Percentiles rank a stretch among this genome's conserved stretches.
phyloP scores from a whole-genome alignment of 64 coral and sea anemone species.

The Dendrophyllia cribrosa region DNA sequence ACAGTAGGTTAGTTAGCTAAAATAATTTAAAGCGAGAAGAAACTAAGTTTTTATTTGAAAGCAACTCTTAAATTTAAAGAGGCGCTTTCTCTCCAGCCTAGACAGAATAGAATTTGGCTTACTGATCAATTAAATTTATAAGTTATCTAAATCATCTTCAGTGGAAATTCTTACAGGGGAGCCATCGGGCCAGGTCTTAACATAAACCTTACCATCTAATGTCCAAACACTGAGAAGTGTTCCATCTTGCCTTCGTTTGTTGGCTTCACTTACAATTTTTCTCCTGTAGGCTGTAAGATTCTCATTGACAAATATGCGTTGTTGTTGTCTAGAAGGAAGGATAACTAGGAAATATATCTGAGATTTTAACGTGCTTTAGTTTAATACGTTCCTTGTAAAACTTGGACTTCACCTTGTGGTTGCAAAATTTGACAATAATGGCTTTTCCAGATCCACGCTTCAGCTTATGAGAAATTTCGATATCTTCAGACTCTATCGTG shows the following conservation, averaged over 20 bases:
- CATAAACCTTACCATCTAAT: not conserved
- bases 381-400: not conserved
- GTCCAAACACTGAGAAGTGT: conserved; percentile 8
- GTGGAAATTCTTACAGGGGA: not conserved
- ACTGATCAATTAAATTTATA: not conserved
- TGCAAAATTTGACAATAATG: not conserved
- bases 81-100: no score
- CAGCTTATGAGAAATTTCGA: no score
- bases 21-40: no score
- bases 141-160: not conserved
- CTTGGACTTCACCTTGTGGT: conserved; percentile 6
- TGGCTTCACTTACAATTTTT: not conserved
- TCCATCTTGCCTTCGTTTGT: not conserved
- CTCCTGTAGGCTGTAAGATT: conserved; percentile 12
- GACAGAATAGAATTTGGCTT: no score
- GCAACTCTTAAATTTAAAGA: no score
- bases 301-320: conserved; percentile 1
- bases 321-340: not conserved
- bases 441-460: no score
- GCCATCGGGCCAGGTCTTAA: not conserved
- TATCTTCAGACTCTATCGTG: no score
- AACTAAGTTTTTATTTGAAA: no score
- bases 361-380: not conserved
- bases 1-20: no score
- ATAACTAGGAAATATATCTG: not conserved